Percentiles rank a stretch among this genome's conserved stretches.
These are phyloP conservation scores for Cetonia aurata DNA, from an alignment of 2,888 invertebrate species.

Conservation along the genomic window DNA sequence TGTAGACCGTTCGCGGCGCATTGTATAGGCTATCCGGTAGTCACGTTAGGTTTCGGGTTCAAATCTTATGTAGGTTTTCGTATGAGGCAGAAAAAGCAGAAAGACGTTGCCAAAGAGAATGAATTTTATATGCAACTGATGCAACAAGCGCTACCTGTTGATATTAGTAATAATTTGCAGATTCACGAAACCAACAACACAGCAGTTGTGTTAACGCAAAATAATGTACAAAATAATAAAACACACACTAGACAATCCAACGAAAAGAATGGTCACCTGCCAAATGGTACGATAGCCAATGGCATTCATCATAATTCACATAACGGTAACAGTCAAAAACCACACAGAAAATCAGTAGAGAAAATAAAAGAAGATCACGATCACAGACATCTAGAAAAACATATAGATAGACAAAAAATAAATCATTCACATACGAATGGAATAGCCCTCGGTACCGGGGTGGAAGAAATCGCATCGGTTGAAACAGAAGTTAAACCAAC, in stretches of 20 bases:
- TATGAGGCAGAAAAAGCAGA: constrained; percentile 91
- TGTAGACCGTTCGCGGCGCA: constrained; percentile 97
- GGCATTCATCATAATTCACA: constrained; percentile 50
- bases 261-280: constrained; percentile 64
- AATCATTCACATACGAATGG: constrained; percentile 62
- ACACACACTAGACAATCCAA: constrained; percentile 43
- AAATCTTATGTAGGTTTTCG: constrained; percentile 93
- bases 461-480: constrained; percentile 50
- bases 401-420: constrained; percentile 54
- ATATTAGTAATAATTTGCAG: constrained; percentile 61
- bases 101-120: constrained; percentile 94
- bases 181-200: constrained; percentile 34
- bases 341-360: constrained; percentile 70
- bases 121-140: constrained; percentile 94
- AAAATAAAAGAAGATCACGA: constrained; percentile 64
- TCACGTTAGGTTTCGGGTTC: constrained; percentile 95
- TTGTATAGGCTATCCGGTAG: constrained; percentile 90
- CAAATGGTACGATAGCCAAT: constrained; percentile 63
- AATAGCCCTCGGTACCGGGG: constrained; percentile 57
- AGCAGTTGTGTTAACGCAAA: constrained; percentile 54
- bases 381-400: constrained; percentile 52
- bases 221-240: constrained; percentile 50
- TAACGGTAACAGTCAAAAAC: constrained; percentile 60
- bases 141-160: constrained; percentile 89
- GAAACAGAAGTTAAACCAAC: constrained; percentile 52